phyloP scores from a whole-genome alignment of 2,113 vertebrate species.

The Sceloporus undulatus region DNA sequence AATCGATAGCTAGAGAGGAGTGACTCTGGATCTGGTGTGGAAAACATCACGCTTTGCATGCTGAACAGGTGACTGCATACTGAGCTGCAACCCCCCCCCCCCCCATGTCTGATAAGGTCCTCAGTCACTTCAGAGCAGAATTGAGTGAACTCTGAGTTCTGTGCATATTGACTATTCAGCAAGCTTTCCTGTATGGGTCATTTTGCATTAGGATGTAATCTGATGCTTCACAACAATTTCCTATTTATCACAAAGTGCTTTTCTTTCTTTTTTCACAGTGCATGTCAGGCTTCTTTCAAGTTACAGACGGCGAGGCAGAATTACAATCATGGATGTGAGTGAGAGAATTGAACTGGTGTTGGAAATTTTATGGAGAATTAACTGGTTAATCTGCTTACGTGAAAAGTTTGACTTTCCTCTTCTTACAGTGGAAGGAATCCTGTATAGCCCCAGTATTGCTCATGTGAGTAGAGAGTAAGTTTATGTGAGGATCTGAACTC shows the following conservation, averaged over 20 bases:
- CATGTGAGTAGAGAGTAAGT: neutral
- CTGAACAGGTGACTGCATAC: too few species aligned
- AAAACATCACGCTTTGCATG: too few species aligned
- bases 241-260: neutral
- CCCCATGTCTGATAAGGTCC: neutral
- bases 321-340: neutral
- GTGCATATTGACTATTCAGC: neutral
- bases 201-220: neutral
- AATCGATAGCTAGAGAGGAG: too few species aligned
- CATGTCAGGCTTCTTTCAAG: neutral
- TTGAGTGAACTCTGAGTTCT: neutral
- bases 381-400: neutral
- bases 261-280: neutral
- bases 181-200: neutral
- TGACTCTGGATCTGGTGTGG: too few species aligned
- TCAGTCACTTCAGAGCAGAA: neutral
- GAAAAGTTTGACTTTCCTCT: neutral
- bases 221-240: neutral
- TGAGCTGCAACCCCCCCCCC: too few species aligned
- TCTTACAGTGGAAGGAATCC: neutral
- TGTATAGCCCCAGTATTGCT: neutral
- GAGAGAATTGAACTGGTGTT: neutral
- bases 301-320: neutral
- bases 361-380: neutral
- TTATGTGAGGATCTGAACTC: neutral